Base-by-base conservation (phyloP, 2,113 vertebrate genomes). In the Strix aluco region DNA sequence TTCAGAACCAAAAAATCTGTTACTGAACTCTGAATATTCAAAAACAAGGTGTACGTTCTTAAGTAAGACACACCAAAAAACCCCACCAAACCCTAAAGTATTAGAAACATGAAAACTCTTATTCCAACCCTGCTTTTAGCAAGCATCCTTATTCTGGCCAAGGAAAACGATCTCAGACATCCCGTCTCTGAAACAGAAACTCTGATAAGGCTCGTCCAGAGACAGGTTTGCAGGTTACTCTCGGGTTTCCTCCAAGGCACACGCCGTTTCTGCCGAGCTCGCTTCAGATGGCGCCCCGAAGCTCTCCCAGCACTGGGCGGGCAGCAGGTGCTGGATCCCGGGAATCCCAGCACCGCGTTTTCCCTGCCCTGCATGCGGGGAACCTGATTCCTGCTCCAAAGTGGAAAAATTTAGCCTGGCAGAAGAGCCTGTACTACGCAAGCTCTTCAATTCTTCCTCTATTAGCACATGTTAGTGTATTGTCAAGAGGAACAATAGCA, bases 381-480 rank as follows among this genome's bases (percentile, higher is more conserved):
- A 96, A 96, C 81, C 93, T 96, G 96, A 97, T 90, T 92, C 86
- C 81, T 8, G 4, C 84, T 92, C 77, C 85, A 90, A 93, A 96
- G 82, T 94, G 92, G 94, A 96, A 96, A 96, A 91, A 92, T 96
- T 97, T 88, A 2, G 38, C 65, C 92, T 97, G 95, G 91, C 97
- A 97, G 78, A 96, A 85, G n/a, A 89, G 78, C 30, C 79, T 13
- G 75, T 70, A 49, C 94, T 95, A 96, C 82, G 87, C 89, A 97
- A 97, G 96, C 91, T 59, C 94, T 95, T 96, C 96, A 97, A 90
- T 97, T 97, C 95, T 96, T 97, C 94, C 95, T 95, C 82, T 93
- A 97, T 96, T 97, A 96, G 84, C 94, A 94, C 84, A 96, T 94
- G 95, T 92, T 90, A 97, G 92, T 92, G 94, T 92, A 96, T 93